Conservation (phyloP, 64 coral and sea anemone genomes). For the Actinia equina region DNA sequence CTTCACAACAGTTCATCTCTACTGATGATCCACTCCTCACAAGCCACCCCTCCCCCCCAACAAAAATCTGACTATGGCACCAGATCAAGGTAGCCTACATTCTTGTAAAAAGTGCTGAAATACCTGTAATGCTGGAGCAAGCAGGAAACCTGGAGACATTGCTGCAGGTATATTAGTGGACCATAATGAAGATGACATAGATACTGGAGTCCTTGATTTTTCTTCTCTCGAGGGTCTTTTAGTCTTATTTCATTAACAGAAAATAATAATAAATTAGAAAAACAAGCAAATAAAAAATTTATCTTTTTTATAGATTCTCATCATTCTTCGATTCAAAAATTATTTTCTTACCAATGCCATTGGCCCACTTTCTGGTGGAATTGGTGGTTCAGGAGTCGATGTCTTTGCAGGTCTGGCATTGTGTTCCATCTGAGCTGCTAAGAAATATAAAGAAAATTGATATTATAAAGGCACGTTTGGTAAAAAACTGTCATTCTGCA, state of each 20-base stretch:
- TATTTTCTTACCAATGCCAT: conserved; percentile 1
- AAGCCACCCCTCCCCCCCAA: no score
- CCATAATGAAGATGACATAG: background rate
- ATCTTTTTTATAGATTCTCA: background rate
- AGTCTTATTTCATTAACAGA: background rate
- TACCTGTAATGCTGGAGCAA: conserved; percentile 29
- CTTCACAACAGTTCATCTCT: no score
- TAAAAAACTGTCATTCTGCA: no score
- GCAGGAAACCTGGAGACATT: background rate
- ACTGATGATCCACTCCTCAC: no score
- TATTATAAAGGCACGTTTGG: background rate
- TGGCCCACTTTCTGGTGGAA: background rate
- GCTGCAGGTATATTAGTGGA: background rate
- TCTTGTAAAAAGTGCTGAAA: background rate
- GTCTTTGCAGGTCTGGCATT: background rate
- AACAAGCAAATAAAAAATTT: background rate
- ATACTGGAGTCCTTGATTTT: conserved; percentile 3
- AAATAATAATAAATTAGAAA: no score
- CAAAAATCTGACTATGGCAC: no score
- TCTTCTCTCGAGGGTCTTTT: background rate
- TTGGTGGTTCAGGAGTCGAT: background rate
- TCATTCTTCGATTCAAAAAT: background rate
- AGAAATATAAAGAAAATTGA: background rate
- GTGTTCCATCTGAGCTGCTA: background rate
- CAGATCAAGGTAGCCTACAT: no score